These are phyloP conservation scores for Ptilonorhynchus violaceus DNA, from an alignment of 2,113 vertebrate genomes.

Conservation along the genomic window DNA sequence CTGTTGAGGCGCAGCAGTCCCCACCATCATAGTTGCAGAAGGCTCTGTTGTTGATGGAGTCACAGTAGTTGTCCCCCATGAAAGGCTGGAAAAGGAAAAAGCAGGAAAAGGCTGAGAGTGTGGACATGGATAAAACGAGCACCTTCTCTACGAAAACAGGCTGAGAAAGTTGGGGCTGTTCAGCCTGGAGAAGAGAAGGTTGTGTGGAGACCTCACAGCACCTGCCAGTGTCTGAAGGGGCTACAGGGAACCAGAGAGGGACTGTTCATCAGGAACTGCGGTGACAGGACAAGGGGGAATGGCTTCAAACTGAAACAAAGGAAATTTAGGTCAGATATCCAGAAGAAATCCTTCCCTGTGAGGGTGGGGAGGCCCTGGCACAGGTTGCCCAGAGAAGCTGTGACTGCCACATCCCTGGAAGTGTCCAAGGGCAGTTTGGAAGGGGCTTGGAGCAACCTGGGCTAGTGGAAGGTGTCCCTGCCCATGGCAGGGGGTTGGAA, in stretches of 20 bases:
- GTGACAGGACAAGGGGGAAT: not conserved
- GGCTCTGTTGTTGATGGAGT: constrained; percentile 94
- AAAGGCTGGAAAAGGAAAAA: constrained; percentile 79
- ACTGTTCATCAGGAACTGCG: not conserved
- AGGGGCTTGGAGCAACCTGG: accelerated
- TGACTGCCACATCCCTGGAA: not conserved
- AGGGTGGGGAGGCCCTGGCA: not conserved
- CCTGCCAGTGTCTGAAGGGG: not conserved
- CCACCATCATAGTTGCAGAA: constrained; percentile 98
- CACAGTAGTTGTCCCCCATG: constrained; percentile 98
- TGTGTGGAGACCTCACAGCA: not conserved
- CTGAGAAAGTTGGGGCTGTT: not conserved
- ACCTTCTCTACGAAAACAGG: not conserved
- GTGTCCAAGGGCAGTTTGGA: not conserved
- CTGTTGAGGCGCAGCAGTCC: constrained; percentile 95
- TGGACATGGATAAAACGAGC: not conserved
- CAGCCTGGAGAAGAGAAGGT: not conserved
- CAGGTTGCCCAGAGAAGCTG: not conserved
- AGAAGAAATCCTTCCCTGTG: not conserved
- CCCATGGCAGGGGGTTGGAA: not conserved
- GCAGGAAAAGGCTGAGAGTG: not conserved
- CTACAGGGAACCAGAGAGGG: not conserved
- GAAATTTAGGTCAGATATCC: not conserved
- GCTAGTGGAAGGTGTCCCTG: not conserved
- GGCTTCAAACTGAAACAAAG: not conserved